Evolutionary conservation across 2,888 invertebrate species (phyloP).

Genomic region (Cantharis nigra): DNA sequence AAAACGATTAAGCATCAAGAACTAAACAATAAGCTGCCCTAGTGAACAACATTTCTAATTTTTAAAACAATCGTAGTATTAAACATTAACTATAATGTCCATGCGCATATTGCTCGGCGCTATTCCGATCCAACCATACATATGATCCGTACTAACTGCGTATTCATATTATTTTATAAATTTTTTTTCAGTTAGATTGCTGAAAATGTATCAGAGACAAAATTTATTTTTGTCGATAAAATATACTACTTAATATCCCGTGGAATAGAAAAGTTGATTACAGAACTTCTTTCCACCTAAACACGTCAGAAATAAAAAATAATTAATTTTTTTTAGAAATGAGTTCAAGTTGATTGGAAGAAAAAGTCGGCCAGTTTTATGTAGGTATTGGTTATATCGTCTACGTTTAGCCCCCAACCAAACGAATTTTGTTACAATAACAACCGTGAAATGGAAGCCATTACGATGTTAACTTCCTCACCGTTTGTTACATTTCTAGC

Average conservation of each 20-base stretch:
- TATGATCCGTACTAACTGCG: no score
- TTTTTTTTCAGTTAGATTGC: no score
- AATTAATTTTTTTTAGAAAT: not conserved
- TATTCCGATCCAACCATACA: no score
- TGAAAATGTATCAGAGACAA: no score
- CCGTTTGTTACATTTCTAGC: not conserved
- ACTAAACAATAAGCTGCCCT: not conserved
- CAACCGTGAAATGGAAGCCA: constrained; percentile 16
- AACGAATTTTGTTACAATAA: constrained; percentile 24
- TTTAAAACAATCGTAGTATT: no score
- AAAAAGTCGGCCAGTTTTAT: not conserved
- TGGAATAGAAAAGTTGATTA: not conserved
- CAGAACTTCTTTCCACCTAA: not conserved
- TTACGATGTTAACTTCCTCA: constrained; percentile 6
- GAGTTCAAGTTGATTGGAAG: not conserved
- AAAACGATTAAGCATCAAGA: not conserved
- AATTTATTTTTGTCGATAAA: not conserved
- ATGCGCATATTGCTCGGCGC: no score
- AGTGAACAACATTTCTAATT: no score
- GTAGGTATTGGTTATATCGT: constrained; percentile 18
- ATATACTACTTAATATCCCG: not conserved
- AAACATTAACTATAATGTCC: no score
- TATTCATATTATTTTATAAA: no score
- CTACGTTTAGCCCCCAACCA: constrained; percentile 3
- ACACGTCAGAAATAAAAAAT: not conserved